phyloP scores from a whole-genome alignment of 2,797 vertebrate species.

The Sardinella longiceps region DNA sequence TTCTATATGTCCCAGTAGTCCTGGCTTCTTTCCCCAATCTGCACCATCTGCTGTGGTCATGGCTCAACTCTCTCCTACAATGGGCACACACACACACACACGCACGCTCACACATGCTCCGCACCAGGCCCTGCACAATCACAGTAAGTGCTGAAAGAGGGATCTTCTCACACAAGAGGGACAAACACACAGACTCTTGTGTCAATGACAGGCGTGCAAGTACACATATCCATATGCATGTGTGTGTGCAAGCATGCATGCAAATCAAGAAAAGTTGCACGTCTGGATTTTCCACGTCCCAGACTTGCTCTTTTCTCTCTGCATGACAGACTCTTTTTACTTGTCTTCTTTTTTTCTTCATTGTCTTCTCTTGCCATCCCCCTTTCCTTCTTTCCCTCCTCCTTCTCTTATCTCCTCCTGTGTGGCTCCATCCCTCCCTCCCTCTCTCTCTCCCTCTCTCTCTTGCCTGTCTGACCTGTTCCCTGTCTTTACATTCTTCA shows the following conservation, averaged over 20 bases:
- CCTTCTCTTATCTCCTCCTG: not conserved
- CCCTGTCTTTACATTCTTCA: not conserved
- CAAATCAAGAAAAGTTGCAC: not conserved
- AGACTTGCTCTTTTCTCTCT: not conserved
- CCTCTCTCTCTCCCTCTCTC: not conserved
- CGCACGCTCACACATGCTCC: not conserved
- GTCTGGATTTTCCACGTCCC: not conserved
- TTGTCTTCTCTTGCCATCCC: not conserved
- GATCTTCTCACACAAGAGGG: not conserved
- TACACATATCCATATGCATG: not conserved
- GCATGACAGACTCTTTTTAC: not conserved
- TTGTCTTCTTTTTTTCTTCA: not conserved
- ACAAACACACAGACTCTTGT: not conserved
- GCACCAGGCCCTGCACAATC: not conserved
- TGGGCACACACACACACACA: not conserved
- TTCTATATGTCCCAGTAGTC: not conserved
- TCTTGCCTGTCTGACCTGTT: not conserved
- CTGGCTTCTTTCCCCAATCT: not conserved
- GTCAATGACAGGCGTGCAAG: not conserved
- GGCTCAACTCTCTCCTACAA: not conserved
- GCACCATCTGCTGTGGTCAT: not conserved
- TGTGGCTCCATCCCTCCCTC: not conserved
- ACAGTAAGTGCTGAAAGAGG: not conserved
- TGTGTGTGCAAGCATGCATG: no score
- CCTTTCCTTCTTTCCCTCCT: not conserved